A percentile compares a stretch with the other conserved stretches of the same genome.
Conservation (phyloP, 2,888 invertebrate genomes). For the Yponomeuta sedellus region DNA sequence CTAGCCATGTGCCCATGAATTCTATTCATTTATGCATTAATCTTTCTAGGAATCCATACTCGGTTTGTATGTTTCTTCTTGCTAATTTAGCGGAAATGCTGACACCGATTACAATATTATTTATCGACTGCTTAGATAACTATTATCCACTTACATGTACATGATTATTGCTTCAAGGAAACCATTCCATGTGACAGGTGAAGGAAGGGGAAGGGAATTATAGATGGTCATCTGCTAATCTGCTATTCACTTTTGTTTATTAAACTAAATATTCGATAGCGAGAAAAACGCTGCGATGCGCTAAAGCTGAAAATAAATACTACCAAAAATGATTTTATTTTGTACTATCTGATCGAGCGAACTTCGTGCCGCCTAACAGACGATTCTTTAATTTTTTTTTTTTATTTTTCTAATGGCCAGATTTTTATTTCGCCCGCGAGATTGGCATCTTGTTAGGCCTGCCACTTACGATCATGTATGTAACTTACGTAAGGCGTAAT, state of each 20-base stretch:
- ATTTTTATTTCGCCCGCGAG: not conserved
- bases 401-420: too few species aligned
- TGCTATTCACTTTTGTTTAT: not conserved
- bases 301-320: too few species aligned
- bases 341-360: too few species aligned
- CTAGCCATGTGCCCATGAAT: too few species aligned
- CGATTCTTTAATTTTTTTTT: too few species aligned
- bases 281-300: too few species aligned
- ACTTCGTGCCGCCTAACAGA: too few species aligned
- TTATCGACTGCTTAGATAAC: not conserved
- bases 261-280: not conserved
- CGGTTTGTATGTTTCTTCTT: not conserved
- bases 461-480: not conserved
- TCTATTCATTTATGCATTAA: not conserved
- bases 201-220: not conserved
- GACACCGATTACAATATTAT: not conserved
- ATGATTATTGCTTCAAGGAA: slow-evolving; percentile 3
- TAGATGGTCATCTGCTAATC: not conserved
- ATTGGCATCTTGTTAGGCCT: not conserved
- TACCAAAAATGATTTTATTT: too few species aligned
- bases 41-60: not conserved
- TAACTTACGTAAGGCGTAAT: not conserved
- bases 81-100: not conserved
- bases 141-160: not conserved
- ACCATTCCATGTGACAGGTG: not conserved